Conservation (phyloP, 2,888 invertebrate genomes). For the Drosophila bunnanda region DNA sequence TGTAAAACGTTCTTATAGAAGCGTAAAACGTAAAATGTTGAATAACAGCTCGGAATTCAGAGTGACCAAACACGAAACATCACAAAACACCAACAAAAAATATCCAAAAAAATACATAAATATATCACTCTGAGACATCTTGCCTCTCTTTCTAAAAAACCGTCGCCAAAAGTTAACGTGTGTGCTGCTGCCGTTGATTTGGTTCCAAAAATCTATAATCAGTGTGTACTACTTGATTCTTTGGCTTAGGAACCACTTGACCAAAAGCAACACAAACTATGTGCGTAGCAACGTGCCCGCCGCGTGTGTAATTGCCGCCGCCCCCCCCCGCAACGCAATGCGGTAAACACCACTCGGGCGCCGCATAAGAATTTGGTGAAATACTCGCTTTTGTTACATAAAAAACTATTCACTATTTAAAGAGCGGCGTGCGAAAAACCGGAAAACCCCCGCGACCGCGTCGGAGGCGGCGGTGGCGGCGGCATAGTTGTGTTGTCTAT, state of each 20-base stretch:
- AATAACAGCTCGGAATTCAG: no score
- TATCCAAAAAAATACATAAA: no score
- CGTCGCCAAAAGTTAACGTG: conserved; percentile 77
- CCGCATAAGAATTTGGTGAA: conserved; percentile 42
- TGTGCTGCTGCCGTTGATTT: conserved; percentile 54
- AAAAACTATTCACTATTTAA: conserved; percentile 37
- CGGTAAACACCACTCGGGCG: conserved; percentile 28
- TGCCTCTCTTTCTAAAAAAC: conserved; percentile 79
- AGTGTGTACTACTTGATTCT: conserved; percentile 39
- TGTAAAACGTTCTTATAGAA: no score
- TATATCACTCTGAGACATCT: no score
- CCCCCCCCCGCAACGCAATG: conserved; percentile 25
- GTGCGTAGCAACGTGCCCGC: neutral
- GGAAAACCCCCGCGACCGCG: conserved; percentile 33
- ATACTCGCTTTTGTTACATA: conserved; percentile 72
- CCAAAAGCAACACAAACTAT: neutral
- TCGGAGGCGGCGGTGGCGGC: neutral
- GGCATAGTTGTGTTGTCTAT: conserved; percentile 17
- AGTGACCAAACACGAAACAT: no score
- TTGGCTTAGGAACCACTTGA: conserved; percentile 13
- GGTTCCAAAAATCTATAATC: conserved; percentile 46
- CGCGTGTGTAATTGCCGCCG: conserved; percentile 22
- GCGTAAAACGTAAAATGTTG: no score
- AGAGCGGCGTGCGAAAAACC: conserved; percentile 46
- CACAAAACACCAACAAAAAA: no score